Base-by-base conservation (phyloP, 2,888 invertebrate genomes). In the Patella pellucida region DNA sequence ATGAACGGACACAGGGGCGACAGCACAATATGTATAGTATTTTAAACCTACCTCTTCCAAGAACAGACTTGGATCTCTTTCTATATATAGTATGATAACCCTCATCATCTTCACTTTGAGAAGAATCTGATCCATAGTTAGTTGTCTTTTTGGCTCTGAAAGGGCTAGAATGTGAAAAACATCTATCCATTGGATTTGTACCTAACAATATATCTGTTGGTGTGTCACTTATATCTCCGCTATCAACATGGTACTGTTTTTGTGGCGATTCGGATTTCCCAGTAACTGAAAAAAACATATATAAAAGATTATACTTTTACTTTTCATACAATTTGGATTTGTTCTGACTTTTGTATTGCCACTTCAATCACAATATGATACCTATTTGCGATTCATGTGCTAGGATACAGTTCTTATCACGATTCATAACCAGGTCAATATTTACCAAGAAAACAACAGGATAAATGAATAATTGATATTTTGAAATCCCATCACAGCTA, bases 191-290 rank as follows among this genome's bases (percentile, higher is more conserved):
- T 1, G 85, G 80, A 52, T 82, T 76, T 11, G 81, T 82, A 62
- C 78, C 81, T 14, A 87, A 83, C 41, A 87, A 81, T 19, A 87
- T 86, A 67, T 87, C 87, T 11, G 87, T 87, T 50, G 85, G 85
- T 11, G 87, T 86, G 78, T 87, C 87, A 72, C 87, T 87, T 71
- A 81, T 80, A 31, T 87, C 84, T 16, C 83, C 87, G 15, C 67
- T 71, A 19, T 83, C 84, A 71, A 85, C 85, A 15, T 74, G 73
- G 62, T 84, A 81, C 3, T 52, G 52, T 54, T 73, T 73, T 16
- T 41, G 68, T n/a, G 19, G 73, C 2, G 52, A 14, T 16, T 73
- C 73, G 12, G 31, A 69, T 31, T 69, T 69, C n/a, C 54, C 11
- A 19, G 12, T 5, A 23, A 7, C 16, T 16, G 23, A 70, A 70